Evolutionary conservation across 2,888 invertebrate species (phyloP), one percentile per base, ranked within the genome.

Genomic region (Rotaria sp.): DNA sequence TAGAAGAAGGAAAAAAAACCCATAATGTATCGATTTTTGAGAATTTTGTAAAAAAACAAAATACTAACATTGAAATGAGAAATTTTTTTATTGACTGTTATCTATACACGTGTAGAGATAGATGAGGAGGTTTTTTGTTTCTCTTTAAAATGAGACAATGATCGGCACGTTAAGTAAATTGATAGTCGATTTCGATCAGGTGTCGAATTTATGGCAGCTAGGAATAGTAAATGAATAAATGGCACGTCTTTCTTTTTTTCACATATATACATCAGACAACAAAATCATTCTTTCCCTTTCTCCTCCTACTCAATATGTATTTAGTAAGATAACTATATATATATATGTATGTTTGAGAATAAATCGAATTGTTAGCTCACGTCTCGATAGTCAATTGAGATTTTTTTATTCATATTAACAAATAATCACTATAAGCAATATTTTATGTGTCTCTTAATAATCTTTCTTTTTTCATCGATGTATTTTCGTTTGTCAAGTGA

Each of bases 101-200:
- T 35, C 5, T 67, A 18, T 67, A 38, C 67, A 67, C 67, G 67
- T 67, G 67, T 35, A 26, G 5, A 0, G 30, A 67, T 67, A 35
- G 21, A 38, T 38, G 67, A 67, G 35, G 35, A 67, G 35, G 67
- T 67, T 67, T 57, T 67, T 67, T 67, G 67, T 67, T 67, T 67
- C 67, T 67, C 67, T 67, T 67, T 35, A 35, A 67, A 35, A 67
- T 35, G 21, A 35, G 67, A 67, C 67, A 67, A 67, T 67, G 67
- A 67, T 67, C 67, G 35, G 67, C 67, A 67, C 67, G 67, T 67
- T 67, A 67, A 67, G 67, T 67, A 67, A 67, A 67, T 67, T 67
- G 67, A 67, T 67, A 67, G 67, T 67, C 67, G 67, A 67, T 67
- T 67, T 67, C 67, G 67, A 67, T 67, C 67, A 67, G 67, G 67